Conservation (phyloP, 1,140 invertebrate genomes). For the Mya arenaria region DNA sequence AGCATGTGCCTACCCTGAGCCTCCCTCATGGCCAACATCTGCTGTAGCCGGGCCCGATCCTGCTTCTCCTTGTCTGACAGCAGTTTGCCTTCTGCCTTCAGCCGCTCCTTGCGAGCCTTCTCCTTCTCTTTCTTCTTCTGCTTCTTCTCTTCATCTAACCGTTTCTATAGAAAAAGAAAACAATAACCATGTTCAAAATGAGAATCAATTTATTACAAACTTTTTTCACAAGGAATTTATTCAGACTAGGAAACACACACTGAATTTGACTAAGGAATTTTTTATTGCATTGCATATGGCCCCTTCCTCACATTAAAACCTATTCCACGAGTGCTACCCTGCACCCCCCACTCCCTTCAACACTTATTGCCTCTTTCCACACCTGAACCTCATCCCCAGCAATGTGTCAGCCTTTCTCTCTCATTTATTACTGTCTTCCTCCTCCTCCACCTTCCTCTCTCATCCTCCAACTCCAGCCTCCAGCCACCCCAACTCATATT, state of each 20-base stretch:
- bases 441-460: too few species aligned
- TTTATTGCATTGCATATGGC: too few species aligned
- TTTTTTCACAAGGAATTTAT: not conserved
- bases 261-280: too few species aligned
- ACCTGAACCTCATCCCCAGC: too few species aligned
- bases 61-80: constrained; percentile 93
- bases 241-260: not conserved
- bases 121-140: constrained; percentile 96
- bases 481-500: too few species aligned
- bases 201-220: not conserved
- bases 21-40: constrained; percentile 93
- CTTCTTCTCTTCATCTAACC: constrained; percentile 87
- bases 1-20: constrained; percentile 90
- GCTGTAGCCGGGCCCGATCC: constrained; percentile 92
- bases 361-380: too few species aligned
- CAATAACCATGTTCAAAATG: constrained; percentile 31
- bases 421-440: too few species aligned
- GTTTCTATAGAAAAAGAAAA: constrained; percentile 68
- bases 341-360: too few species aligned
- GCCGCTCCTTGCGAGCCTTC: constrained; percentile 94
- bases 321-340: too few species aligned
- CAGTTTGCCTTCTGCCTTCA: constrained; percentile 97
- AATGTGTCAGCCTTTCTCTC: too few species aligned
- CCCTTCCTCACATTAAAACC: too few species aligned
- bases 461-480: too few species aligned